phyloP scores from a whole-genome alignment of 1,140 invertebrate genomes.

The Coelopa frigida region DNA sequence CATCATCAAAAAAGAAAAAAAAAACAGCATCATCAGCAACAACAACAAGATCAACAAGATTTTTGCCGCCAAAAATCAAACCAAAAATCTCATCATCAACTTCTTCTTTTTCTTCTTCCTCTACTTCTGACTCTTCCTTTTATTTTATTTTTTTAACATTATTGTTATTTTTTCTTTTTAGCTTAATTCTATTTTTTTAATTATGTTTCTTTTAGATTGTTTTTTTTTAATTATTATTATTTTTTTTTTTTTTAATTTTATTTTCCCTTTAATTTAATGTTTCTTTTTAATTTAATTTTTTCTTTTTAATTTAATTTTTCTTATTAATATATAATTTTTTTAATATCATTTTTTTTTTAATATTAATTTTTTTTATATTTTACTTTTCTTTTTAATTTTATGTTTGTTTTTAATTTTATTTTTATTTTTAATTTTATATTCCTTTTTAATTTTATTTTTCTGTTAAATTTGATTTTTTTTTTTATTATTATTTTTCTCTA shows the following conservation, averaged over 20 bases:
- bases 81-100: too few species aligned
- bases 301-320: too few species aligned
- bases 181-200: not conserved
- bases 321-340: too few species aligned
- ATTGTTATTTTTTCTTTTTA: not conserved
- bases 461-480: not conserved
- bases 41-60: too few species aligned
- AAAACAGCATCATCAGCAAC: too few species aligned
- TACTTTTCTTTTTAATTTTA: too few species aligned
- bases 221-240: not conserved
- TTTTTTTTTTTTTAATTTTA: not conserved
- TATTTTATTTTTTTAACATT: not conserved
- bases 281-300: constrained; percentile 1
- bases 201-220: not conserved
- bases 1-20: too few species aligned
- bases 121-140: not conserved
- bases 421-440: not conserved
- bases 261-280: not conserved
- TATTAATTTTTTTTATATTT: too few species aligned
- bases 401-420: too few species aligned
- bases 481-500: not conserved
- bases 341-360: too few species aligned
- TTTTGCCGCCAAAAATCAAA: too few species aligned
- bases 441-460: not conserved
- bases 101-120: not conserved